Conservation (phyloP, 2,888 invertebrate genomes). For the Apodemia mormo region DNA sequence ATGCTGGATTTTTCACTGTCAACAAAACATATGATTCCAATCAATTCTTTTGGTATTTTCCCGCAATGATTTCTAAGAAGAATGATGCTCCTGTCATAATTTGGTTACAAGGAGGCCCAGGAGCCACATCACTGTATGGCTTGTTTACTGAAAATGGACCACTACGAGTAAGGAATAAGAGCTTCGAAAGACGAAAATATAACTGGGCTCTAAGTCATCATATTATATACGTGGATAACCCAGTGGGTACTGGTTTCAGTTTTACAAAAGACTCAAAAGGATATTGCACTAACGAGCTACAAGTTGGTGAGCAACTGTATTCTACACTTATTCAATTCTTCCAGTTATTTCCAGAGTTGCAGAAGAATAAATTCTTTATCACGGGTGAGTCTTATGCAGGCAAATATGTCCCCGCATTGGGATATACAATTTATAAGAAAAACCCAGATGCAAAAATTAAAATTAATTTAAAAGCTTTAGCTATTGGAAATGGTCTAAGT, state of each 20-base stretch:
- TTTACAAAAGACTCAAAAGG: conserved; percentile 90
- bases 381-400: conserved; percentile 96
- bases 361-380: conserved; percentile 89
- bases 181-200: conserved; percentile 84
- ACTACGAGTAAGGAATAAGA: conserved; percentile 54
- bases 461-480: conserved; percentile 87
- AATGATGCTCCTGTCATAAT: conserved; percentile 86
- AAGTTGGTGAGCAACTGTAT: conserved; percentile 91
- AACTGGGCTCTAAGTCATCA: conserved; percentile 91
- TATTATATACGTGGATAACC: conserved; percentile 95
- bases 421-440: conserved; percentile 86
- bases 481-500: conserved; percentile 90
- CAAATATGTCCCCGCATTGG: conserved; percentile 88
- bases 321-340: conserved; percentile 91
- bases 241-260: conserved; percentile 96
- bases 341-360: conserved; percentile 88
- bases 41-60: conserved; percentile 96
- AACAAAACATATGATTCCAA: conserved; percentile 89
- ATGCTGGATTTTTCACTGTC: conserved; percentile 92
- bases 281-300: conserved; percentile 89
- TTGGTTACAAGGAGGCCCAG: conserved; percentile 94
- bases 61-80: conserved; percentile 81
- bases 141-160: conserved; percentile 94
- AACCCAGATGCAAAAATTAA: conserved; percentile 84
- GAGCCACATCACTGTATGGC: conserved; percentile 89